Evolutionary conservation across 2,797 vertebrate genomes (phyloP).

Genomic region (Percopsis omiscomaycus): DNA sequence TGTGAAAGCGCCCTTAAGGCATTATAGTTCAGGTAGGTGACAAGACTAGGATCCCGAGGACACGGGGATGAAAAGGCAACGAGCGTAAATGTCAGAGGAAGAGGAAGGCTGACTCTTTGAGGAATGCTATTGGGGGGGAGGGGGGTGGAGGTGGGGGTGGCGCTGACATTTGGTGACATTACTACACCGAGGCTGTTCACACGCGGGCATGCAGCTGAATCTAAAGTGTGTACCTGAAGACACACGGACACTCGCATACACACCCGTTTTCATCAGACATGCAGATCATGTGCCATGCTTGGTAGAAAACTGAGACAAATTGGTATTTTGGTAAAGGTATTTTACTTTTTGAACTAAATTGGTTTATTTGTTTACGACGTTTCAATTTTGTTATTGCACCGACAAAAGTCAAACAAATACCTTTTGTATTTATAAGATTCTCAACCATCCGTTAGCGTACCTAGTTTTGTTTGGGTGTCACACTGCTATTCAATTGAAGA

Average conservation of each 20-base stretch:
- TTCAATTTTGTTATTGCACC: no score
- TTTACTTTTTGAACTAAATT: no score
- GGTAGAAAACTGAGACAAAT: no score
- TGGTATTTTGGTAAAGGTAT: no score
- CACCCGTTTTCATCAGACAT: neutral
- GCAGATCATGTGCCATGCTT: no score
- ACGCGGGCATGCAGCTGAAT: conserved; percentile 30
- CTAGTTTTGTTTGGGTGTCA: neutral
- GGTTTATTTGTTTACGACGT: no score
- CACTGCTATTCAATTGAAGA: conserved; percentile 30
- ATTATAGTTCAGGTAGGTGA: conserved; percentile 36
- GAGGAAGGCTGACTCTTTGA: conserved; percentile 58
- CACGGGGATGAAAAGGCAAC: conserved; percentile 48
- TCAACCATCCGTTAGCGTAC: neutral
- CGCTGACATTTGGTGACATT: conserved; percentile 68
- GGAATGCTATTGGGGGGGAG: conserved; percentile 55
- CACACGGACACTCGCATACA: conserved; percentile 4
- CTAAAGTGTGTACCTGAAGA: conserved; percentile 13
- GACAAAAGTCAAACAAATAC: no score
- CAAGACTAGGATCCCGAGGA: conserved; percentile 30
- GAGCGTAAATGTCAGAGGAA: conserved; percentile 68
- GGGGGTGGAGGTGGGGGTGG: conserved; percentile 44
- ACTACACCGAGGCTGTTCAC: conserved; percentile 28
- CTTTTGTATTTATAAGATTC: neutral
- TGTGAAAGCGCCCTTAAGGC: conserved; percentile 29